phyloP scores from a whole-genome alignment of 2,113 vertebrate genomes.

The Scortum barcoo region DNA sequence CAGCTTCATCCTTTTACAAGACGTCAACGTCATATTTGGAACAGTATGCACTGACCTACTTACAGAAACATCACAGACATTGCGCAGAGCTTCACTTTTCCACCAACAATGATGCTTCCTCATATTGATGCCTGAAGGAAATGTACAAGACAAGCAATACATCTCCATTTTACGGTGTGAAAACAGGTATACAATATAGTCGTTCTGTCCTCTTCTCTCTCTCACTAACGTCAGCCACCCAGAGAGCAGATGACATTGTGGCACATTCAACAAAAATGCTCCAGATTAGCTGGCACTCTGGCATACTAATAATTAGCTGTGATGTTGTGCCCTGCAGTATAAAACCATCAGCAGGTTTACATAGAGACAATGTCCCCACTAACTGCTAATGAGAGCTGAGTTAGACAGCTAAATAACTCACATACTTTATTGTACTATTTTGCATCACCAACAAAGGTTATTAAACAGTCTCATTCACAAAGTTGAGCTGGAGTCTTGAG shows the following conservation, averaged over 20 bases:
- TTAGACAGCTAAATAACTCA: neutral
- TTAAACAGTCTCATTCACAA: neutral
- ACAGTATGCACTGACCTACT: conserved; percentile 30
- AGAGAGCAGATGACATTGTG: neutral
- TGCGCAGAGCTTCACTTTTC: conserved; percentile 12
- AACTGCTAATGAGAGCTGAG: neutral
- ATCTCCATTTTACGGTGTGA: neutral
- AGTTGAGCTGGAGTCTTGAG: too few species aligned
- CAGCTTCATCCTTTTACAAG: neutral
- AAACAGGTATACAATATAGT: neutral
- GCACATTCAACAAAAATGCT: neutral
- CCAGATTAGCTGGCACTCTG: neutral
- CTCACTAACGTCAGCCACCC: neutral
- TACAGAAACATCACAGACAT: conserved; percentile 30
- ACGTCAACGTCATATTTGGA: conserved; percentile 16
- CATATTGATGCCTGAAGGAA: conserved; percentile 14
- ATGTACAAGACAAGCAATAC: neutral
- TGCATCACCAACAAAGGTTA: neutral
- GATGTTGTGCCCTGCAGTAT: neutral
- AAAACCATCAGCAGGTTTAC: neutral
- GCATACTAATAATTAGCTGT: neutral
- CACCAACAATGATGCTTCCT: conserved; percentile 8
- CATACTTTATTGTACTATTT: neutral
- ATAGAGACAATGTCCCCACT: neutral
- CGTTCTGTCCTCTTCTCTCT: neutral